These are phyloP conservation scores for Pelusios castaneus DNA, from an alignment of 2,113 vertebrate genomes.

Conservation along the genomic window DNA sequence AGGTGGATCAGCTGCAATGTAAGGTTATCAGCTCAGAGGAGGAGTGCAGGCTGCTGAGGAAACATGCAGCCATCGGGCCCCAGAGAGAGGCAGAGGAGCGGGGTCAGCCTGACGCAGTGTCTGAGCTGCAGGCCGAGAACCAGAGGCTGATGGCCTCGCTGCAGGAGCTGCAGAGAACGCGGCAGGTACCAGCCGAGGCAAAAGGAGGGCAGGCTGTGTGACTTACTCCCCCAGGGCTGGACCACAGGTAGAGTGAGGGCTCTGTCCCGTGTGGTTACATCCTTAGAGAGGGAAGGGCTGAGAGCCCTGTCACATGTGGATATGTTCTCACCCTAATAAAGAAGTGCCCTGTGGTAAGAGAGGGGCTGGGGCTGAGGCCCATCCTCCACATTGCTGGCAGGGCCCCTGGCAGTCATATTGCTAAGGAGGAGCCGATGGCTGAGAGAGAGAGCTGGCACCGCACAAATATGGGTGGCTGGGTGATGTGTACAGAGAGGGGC, in stretches of 20 bases:
- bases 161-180: conserved; percentile 77
- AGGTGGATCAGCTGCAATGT: conserved; percentile 92
- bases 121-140: conserved; percentile 78
- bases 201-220: background rate
- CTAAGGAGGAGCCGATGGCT: background rate
- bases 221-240: background rate
- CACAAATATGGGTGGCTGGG: background rate
- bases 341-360: background rate
- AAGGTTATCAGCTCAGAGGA: conserved; percentile 80
- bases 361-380: background rate
- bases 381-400: no score
- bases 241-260: background rate
- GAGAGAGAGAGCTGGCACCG: background rate
- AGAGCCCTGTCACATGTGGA: background rate
- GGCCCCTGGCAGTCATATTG: no score
- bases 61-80: rapidly evolving
- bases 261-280: background rate
- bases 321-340: background rate
- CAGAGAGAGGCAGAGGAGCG: conserved; percentile 59
- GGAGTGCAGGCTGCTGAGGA: conserved; percentile 59
- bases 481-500: background rate
- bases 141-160: conserved; percentile 70
- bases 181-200: conserved; percentile 68
- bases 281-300: background rate
- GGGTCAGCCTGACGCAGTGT: conserved; percentile 16